A percentile compares a stretch with the other conserved stretches of the same genome.
Conservation (phyloP, 64 coral and sea anemone species). For the Catalaphyllia jardinei region DNA sequence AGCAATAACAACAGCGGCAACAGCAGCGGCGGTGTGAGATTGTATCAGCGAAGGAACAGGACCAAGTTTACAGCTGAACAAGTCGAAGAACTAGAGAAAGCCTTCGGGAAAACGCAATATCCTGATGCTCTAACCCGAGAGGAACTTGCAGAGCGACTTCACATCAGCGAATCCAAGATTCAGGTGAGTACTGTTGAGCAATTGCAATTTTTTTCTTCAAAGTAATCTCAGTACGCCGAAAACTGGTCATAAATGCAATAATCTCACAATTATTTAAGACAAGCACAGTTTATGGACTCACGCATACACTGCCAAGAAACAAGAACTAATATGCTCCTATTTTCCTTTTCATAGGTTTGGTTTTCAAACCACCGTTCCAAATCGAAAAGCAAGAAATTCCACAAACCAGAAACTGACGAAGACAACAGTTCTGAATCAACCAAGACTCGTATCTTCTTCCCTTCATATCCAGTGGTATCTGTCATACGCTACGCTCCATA, state of each 20-base stretch:
- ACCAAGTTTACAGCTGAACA: constrained; percentile 92
- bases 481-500: constrained; percentile 37
- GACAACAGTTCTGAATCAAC: neutral
- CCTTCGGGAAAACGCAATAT: constrained; percentile 83
- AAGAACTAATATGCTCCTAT: neutral
- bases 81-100: constrained; percentile 82
- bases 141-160: constrained; percentile 76
- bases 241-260: too few relatives aligned
- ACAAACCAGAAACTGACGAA: constrained; percentile 1
- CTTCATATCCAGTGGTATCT: constrained; percentile 15
- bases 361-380: constrained; percentile 74
- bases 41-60: constrained; percentile 82
- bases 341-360: constrained; percentile 50
- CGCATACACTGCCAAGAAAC: neutral
- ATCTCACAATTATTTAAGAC: too few relatives aligned
- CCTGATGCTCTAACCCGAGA: constrained; percentile 92
- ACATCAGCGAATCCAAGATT: constrained; percentile 91
- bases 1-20: neutral
- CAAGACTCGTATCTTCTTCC: constrained; percentile 26
- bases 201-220: too few relatives aligned
- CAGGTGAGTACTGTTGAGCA: constrained; percentile 55
- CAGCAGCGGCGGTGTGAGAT: neutral
- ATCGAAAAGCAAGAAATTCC: constrained; percentile 33
- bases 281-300: too few relatives aligned
- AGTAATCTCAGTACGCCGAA: too few relatives aligned